Percentiles rank a stretch among this genome's conserved stretches.
Conservation (phyloP, 2,113 vertebrate genomes). For the Corythornis vintsioides region DNA sequence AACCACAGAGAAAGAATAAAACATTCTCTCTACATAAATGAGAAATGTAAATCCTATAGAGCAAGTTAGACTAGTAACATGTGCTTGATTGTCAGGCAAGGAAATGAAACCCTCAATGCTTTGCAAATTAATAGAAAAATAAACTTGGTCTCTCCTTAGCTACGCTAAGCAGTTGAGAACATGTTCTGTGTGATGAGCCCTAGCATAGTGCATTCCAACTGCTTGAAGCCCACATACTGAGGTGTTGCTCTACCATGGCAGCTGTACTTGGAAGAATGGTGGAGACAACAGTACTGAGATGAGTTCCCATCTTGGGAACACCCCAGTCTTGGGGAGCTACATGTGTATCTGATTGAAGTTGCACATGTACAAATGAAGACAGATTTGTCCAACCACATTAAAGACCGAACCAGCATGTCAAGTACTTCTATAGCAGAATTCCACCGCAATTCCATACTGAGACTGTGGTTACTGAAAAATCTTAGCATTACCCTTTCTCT, state of each 20-base stretch:
- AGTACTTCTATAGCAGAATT: not conserved
- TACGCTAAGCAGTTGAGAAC: not conserved
- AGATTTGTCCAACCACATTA: not conserved
- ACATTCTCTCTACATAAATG: not conserved
- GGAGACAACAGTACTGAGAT: not conserved
- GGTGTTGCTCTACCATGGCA: not conserved
- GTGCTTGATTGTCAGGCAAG: not conserved
- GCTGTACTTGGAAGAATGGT: not conserved
- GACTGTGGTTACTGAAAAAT: not conserved
- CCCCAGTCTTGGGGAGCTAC: not conserved
- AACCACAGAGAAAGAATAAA: constrained; percentile 52
- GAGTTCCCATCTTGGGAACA: not conserved
- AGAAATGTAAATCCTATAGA: not conserved
- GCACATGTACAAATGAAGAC: not conserved
- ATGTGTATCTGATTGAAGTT: not conserved
- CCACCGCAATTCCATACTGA: not conserved
- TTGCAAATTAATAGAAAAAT: not conserved
- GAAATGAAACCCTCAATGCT: not conserved
- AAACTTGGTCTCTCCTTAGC: not conserved
- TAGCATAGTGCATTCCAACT: not conserved
- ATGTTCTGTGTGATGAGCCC: rapidly evolving
- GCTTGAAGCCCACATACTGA: not conserved
- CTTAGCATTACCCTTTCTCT: not conserved
- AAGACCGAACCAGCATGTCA: not conserved
- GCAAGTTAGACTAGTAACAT: not conserved